phyloP scores from a whole-genome alignment of 2,797 vertebrate genomes.

The Eupleurogrammus muticus region DNA sequence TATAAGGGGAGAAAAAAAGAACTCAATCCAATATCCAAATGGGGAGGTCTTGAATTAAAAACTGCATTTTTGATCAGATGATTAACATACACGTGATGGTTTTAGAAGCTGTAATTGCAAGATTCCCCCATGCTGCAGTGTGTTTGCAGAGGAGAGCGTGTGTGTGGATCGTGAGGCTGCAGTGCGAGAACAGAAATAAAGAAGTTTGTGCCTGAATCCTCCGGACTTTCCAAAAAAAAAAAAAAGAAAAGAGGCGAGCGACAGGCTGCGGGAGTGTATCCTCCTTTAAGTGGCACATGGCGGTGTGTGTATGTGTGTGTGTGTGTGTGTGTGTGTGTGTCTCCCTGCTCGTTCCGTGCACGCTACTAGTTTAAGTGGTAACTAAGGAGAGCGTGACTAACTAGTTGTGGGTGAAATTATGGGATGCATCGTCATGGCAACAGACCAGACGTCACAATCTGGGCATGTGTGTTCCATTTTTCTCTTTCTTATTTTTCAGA shows the following conservation, averaged over 20 bases:
- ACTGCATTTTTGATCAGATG: background rate
- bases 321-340: background rate
- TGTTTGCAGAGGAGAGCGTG: background rate
- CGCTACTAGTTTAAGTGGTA: slow-evolving; percentile 81
- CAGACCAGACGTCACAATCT: slow-evolving; percentile 98
- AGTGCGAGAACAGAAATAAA: slow-evolving; percentile 12
- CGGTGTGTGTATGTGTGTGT: background rate
- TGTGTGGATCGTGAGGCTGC: slow-evolving; percentile 22
- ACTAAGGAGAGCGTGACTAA: slow-evolving; percentile 84
- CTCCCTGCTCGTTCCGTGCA: slow-evolving; percentile 19
- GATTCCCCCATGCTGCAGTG: background rate
- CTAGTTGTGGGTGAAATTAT: slow-evolving; percentile 91
- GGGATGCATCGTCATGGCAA: slow-evolving; percentile 98
- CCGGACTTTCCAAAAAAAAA: slow-evolving; percentile 58
- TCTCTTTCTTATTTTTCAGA: slow-evolving; percentile 91
- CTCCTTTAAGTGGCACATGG: slow-evolving; percentile 5
- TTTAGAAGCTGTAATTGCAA: background rate
- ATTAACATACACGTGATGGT: background rate
- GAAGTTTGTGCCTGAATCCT: slow-evolving; percentile 67
- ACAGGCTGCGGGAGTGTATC: slow-evolving; percentile 46
- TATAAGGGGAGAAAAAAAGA: background rate
- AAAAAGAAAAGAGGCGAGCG: slow-evolving; percentile 57
- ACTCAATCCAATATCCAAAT: too few relatives aligned
- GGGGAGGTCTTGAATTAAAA: background rate
- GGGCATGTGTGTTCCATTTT: slow-evolving; percentile 94